Percentiles rank a stretch among this genome's conserved stretches.
Conservation (phyloP, 1,140 invertebrate species). For the Camponotus pennsylvanicus region DNA sequence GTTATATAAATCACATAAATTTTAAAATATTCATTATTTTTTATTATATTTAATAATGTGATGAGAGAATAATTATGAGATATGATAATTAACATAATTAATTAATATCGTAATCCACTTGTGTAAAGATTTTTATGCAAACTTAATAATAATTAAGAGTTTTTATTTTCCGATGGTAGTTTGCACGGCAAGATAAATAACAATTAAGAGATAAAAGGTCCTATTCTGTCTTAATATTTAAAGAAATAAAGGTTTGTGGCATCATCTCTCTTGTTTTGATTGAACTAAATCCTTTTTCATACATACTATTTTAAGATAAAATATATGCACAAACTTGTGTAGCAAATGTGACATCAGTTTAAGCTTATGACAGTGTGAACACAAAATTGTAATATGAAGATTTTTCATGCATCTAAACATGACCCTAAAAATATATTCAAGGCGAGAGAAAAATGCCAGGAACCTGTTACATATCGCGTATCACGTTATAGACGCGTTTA, state of each 20-base stretch:
- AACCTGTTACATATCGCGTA: background rate
- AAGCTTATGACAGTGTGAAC: constrained; percentile 38
- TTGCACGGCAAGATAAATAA: too few relatives aligned
- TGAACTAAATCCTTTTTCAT: constrained; percentile 23
- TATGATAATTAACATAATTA: constrained; percentile 14
- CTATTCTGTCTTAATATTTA: constrained; percentile 27
- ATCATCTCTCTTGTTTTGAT: constrained; percentile 26
- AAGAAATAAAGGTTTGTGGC: constrained; percentile 34
- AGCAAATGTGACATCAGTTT: constrained; percentile 9
- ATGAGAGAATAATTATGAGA: constrained; percentile 13
- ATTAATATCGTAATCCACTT: constrained; percentile 16
- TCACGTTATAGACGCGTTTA: constrained; percentile 33
- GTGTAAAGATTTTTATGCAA: constrained; percentile 39
- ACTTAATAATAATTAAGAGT: constrained; percentile 39
- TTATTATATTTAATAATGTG: background rate
- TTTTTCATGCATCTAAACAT: constrained; percentile 57
- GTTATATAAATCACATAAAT: background rate
- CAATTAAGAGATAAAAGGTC: background rate
- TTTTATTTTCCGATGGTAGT: constrained; percentile 24
- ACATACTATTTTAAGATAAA: background rate
- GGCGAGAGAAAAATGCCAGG: constrained; percentile 50
- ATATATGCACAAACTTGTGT: background rate
- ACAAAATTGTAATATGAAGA: constrained; percentile 25
- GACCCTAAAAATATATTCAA: constrained; percentile 71
- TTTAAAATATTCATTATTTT: constrained; percentile 21